Base-by-base conservation (phyloP, 2,113 vertebrate species). In the Notothenia coriiceps region DNA sequence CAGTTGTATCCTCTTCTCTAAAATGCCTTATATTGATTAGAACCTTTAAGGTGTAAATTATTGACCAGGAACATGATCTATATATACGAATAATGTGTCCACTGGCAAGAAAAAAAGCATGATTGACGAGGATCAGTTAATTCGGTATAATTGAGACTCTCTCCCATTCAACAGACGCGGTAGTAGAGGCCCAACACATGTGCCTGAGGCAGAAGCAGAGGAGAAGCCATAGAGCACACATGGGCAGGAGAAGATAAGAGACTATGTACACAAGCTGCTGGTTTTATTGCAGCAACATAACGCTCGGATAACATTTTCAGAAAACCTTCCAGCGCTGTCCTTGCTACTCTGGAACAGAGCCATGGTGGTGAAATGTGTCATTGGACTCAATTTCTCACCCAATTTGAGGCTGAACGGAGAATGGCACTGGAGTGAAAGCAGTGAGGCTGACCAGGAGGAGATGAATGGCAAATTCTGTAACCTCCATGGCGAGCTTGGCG, bases 261-360 rank as follows among this genome's bases (percentile, higher is more conserved):
- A 67, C 87, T 91, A 80, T 91, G 89, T 91, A 91, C 93, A 94
- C 92, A 91, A 85, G 90, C 90, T 89, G 90, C 85, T 77, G 87
- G 68, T 81, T 94, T 92, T 90, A 92, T 89, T 85, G 88, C 89
- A 86, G 89, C 88, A 91, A 90, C 92, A 88, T 87, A 88, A 89
- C 22, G 66, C 85, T 82, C 59, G 20, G 64, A 86, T 84, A 86
- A 78, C 86, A 88, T 89, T 90, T 83, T 66, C 62, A 22, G 55
- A 66, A 74, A 85, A 90, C 57, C 87, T 85, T 86, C 84, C 84
- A 85, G 83, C 50, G 4, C 70, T 25, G 65, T 86, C 89, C 82
- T 87, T 52, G 62, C 83, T 74, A 64, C 71, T 17, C 49, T 79
- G 86, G 82, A 85, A 73, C 29, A 20, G 60, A 70, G 79, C 79